A percentile compares a stretch with the other conserved stretches of the same genome.
These are phyloP conservation scores for Melanophora roralis DNA, from an alignment of 2,888 invertebrate species.

Conservation along the genomic window DNA sequence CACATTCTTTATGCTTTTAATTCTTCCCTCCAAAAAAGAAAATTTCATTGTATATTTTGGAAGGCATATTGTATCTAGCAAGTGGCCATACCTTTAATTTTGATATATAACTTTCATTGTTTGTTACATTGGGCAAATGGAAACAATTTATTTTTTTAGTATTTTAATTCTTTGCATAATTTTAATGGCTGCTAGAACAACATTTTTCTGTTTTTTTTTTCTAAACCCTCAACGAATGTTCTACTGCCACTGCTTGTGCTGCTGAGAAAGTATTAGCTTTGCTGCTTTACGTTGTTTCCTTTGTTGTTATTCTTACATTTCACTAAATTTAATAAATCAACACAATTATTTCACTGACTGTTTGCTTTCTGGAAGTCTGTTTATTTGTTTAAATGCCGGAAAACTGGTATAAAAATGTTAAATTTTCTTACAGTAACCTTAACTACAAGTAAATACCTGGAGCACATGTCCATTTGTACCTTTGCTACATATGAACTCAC, in stretches of 20 bases:
- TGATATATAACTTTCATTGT: slow-evolving; percentile 57
- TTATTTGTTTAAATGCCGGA: slow-evolving; percentile 44
- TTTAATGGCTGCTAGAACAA: slow-evolving; percentile 62
- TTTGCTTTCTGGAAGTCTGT: slow-evolving; percentile 4
- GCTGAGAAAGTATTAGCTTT: too few species aligned
- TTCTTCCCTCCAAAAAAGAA: not conserved
- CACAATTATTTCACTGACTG: slow-evolving; percentile 50
- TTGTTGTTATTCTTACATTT: slow-evolving; percentile 49
- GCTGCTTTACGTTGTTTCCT: not conserved
- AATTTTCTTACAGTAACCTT: slow-evolving; percentile 54
- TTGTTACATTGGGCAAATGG: slow-evolving; percentile 44
- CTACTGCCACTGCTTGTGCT: not conserved
- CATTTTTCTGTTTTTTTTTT: slow-evolving; percentile 36
- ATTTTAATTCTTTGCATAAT: slow-evolving; percentile 62
- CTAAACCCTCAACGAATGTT: slow-evolving; percentile 31
- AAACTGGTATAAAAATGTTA: slow-evolving; percentile 55
- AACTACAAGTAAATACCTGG: not conserved
- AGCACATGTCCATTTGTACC: slow-evolving; percentile 22
- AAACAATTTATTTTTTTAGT: slow-evolving; percentile 11
- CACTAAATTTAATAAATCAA: slow-evolving; percentile 62
- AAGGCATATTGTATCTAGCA: slow-evolving; percentile 6
- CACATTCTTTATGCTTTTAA: not conserved
- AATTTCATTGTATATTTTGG: not conserved
- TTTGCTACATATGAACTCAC: slow-evolving; percentile 4
- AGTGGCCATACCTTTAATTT: slow-evolving; percentile 33